Base-by-base conservation (phyloP, 2,797 vertebrate species). In the Protosalanx chinensis region DNA sequence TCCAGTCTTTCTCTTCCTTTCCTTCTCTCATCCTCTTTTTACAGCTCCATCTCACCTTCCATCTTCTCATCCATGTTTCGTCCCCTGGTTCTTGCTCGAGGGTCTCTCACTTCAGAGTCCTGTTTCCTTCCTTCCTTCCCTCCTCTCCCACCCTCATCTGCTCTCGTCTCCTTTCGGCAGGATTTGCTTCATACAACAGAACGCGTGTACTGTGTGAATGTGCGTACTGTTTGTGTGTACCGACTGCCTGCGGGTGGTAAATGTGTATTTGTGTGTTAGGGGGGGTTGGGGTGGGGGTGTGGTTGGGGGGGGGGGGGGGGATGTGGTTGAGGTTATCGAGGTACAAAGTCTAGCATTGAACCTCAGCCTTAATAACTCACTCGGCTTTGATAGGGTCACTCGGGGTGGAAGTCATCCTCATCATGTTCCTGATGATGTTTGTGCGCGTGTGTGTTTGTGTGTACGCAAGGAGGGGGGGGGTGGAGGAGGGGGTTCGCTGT, bases 401-500 rank as follows among this genome's bases (percentile, higher is more conserved):
- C 13, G 27, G 20, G 64, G 27, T 57, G 29, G 30, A 32, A 68
- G 66, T 15, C 29, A 57, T 20, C 16, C 30, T 8, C 51, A 56
- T 56, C 51, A 56, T n/a, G 56, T 23, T 58, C 16, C 56, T 60
- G 58, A 23, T 3, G 18, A 23, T 60, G 58, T 60, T 20, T 29
- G 58, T 60, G 58, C 23, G 20, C 5, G 16, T 59, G 57, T n/a
- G 10, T 74, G 68, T 74, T 68, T 68, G 30, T 74, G 72, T 70
- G 59, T 32, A 51, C 46, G 12, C 2, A 3, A 56, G 51, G 15
- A 16, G 4, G 51, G 51, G 51, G 41, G 41, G 10, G 41, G 23
- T 27, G 23, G 1, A 27, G 23, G 23, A 27, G 1, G 13, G 13
- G 41, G 20, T 18, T 49, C 23, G 15, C 49, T 27, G 12, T 46